phyloP scores from a whole-genome alignment of 2,888 invertebrate species.

The Hymenopus coronatus region DNA sequence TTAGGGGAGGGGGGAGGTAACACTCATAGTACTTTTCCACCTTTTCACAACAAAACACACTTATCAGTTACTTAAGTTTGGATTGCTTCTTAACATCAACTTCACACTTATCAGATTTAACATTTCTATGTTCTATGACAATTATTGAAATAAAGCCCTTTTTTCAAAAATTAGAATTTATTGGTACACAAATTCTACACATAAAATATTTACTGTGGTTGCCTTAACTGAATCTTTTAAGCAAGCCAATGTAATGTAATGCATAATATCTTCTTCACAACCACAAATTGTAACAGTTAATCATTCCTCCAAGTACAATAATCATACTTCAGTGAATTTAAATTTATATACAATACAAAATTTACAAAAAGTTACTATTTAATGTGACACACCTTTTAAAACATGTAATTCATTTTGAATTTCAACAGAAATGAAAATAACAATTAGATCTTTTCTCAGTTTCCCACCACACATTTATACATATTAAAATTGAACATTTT shows the following conservation, averaged over 20 bases:
- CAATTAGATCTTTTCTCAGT: background rate
- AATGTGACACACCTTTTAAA: background rate
- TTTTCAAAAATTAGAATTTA: background rate
- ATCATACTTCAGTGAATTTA: background rate
- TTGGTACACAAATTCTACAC: constrained; percentile 4
- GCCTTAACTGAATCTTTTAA: background rate
- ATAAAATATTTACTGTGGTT: background rate
- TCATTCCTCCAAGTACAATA: background rate
- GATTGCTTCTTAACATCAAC: too few species aligned
- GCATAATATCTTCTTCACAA: background rate
- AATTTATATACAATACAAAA: background rate
- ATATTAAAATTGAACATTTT: background rate
- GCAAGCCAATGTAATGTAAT: background rate
- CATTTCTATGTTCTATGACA: background rate
- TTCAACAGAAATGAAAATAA: background rate
- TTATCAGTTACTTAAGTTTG: too few species aligned
- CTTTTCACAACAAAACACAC: too few species aligned
- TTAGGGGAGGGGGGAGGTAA: too few species aligned
- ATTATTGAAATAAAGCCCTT: background rate
- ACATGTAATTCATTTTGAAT: background rate
- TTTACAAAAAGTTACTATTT: background rate
- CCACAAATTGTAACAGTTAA: background rate
- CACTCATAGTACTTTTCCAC: too few species aligned
- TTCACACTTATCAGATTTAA: too few species aligned
- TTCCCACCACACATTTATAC: background rate